Conservation (phyloP, 2,888 invertebrate genomes). For the Diloba caeruleocephala region DNA sequence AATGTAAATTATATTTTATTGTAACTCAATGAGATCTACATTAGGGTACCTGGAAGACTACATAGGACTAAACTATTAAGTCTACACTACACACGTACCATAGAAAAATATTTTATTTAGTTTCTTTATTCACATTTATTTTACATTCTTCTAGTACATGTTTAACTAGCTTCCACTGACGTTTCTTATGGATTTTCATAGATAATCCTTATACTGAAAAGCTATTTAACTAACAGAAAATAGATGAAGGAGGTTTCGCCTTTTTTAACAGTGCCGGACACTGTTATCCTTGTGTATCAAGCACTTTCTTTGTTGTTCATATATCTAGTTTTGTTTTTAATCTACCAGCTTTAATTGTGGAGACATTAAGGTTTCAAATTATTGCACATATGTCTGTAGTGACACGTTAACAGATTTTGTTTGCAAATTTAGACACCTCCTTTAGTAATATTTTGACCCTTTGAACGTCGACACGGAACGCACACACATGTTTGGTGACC, state of each 20-base stretch:
- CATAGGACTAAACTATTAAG: slow-evolving; percentile 55
- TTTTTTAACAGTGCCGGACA: background rate
- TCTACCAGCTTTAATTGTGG: too few relatives aligned
- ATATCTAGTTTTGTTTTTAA: too few relatives aligned
- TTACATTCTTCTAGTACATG: slow-evolving; percentile 39
- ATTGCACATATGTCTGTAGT: too few relatives aligned
- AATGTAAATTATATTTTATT: slow-evolving; percentile 55
- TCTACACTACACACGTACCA: slow-evolving; percentile 38
- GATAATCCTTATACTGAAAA: slow-evolving; percentile 18
- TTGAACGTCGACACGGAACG: too few relatives aligned
- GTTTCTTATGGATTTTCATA: slow-evolving; percentile 14
- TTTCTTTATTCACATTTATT: slow-evolving; percentile 31
- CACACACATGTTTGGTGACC: too few relatives aligned
- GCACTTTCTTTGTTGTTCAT: too few relatives aligned
- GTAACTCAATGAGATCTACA: slow-evolving; percentile 75
- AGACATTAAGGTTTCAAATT: too few relatives aligned
- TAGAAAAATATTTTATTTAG: slow-evolving; percentile 54
- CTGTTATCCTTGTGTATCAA: too few relatives aligned
- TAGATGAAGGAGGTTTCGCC: slow-evolving; percentile 8
- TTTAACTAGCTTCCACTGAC: slow-evolving; percentile 21
- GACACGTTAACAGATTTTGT: too few relatives aligned
- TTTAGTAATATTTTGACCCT: background rate
- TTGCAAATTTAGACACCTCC: background rate
- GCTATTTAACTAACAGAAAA: slow-evolving; percentile 12
- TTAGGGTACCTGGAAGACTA: slow-evolving; percentile 80